Evolutionary conservation across 2,888 invertebrate genomes (phyloP).

Genomic region (Operophtera brumata): DNA sequence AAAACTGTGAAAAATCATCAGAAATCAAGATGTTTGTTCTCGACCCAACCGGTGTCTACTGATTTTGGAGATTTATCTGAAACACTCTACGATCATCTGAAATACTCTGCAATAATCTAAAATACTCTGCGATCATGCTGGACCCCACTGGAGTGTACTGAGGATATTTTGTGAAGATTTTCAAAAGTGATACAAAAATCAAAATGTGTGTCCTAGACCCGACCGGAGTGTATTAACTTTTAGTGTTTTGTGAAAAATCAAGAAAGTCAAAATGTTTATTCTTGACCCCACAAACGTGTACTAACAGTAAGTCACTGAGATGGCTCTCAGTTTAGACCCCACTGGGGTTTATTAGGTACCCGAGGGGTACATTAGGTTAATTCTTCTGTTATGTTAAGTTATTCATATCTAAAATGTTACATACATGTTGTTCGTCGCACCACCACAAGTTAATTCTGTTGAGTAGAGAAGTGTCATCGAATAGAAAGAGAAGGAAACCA

Average conservation of each 20-base stretch:
- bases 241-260: constrained; percentile 45
- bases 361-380: constrained; percentile 13
- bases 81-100: constrained; percentile 50
- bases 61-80: constrained; percentile 36
- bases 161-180: constrained; percentile 40
- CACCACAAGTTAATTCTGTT: constrained; percentile 68
- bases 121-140: constrained; percentile 66
- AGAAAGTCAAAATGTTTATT: constrained; percentile 41
- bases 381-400: constrained; percentile 17
- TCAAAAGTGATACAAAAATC: constrained; percentile 47
- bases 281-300: constrained; percentile 61
- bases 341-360: constrained; percentile 59
- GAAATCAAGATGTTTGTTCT: constrained; percentile 63
- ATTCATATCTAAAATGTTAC: constrained; percentile 38
- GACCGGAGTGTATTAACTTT: constrained; percentile 54
- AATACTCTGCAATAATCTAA: constrained; percentile 56
- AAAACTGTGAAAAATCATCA: constrained; percentile 17
- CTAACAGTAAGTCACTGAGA: constrained; percentile 47
- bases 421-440: constrained; percentile 53
- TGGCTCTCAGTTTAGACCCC: constrained; percentile 62
- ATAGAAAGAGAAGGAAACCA: constrained; percentile 69
- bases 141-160: constrained; percentile 75
- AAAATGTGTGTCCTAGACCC: constrained; percentile 58
- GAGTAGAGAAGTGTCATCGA: constrained; percentile 68
- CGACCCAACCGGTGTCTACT: constrained; percentile 67